Base-by-base conservation (phyloP, 2,797 vertebrate genomes). In the Pseudomugil tenellus region DNA sequence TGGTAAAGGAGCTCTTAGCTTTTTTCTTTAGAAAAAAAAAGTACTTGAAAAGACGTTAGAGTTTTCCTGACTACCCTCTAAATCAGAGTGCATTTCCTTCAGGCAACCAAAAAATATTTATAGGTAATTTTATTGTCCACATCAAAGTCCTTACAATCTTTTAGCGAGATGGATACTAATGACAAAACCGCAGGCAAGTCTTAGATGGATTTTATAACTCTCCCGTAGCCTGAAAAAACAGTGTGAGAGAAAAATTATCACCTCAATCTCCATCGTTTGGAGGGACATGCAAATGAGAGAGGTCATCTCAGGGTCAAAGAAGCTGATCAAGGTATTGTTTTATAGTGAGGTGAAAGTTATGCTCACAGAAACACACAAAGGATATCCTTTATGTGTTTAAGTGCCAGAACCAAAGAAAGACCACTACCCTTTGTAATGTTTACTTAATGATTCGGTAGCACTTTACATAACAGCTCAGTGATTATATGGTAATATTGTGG, bases 161-260 rank as follows among this genome's bases (percentile, higher is more conserved):
- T 86, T 62, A 71, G 67, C 55, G 16, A 52, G 70, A 87, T 87
- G 85, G 87, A 83, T 86, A 81, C 74, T 85, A 86, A 89, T 85
- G 81, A 77, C 41, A 67, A 72, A 76, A 76, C 83, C 77, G 77
- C 76, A 68, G 51, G 77, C 79, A 29, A 76, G 58, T 64, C 62
- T 72, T 52, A 48, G 64, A 74, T 67, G 77, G 77, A 68, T 81
- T 87, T 89, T 86, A 86, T 64, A 65, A 56, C 72, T 67, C 76
- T 69, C 74, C 51, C 6, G 34, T 59, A 59, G 84, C 59, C 67
- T 72, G 63, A 76, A 76, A 83, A 80, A 85, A 68, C 52, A 74
- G 71, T 62, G 53, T 48, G 71, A 65, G 67, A 80, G 68, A 73
- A 79, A 82, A 83, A 79, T 77, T 34, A 87, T 81, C 71, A 67